phyloP scores from a whole-genome alignment of 2,797 vertebrate genomes.

The Microtus obscurus region DNA sequence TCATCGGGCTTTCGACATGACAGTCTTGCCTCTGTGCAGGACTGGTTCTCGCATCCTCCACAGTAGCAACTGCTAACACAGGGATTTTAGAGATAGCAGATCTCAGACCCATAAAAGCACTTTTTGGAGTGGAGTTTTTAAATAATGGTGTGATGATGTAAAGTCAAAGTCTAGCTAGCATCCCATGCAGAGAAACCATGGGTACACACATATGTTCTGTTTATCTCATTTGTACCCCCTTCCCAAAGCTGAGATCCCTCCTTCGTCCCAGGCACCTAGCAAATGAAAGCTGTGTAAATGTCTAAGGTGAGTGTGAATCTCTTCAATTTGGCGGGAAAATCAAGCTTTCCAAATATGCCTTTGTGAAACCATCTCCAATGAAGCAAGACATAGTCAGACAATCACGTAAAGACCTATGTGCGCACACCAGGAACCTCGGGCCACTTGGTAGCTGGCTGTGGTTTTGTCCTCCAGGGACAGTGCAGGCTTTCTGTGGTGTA shows the following conservation, averaged over 20 bases:
- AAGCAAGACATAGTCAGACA: conserved; percentile 53
- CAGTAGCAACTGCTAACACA: conserved; percentile 36
- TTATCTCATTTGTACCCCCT: conserved; percentile 38
- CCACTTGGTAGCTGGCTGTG: conserved; percentile 62
- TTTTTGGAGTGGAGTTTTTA: conserved; percentile 7
- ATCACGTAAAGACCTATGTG: conserved; percentile 44
- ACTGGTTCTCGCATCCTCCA: not conserved
- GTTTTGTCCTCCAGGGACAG: conserved; percentile 42
- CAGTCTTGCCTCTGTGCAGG: not conserved
- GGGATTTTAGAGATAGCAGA: conserved; percentile 34
- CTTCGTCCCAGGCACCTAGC: conserved; percentile 69
- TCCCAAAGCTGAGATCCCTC: conserved; percentile 39
- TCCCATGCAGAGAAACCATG: conserved; percentile 32
- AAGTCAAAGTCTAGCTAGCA: conserved; percentile 39
- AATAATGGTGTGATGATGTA: conserved; percentile 55
- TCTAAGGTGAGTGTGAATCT: conserved; percentile 71
- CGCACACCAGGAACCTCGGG: not conserved
- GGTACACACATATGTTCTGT: not conserved
- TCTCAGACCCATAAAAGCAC: not conserved
- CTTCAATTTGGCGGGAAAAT: conserved; percentile 66
- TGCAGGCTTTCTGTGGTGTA: not conserved
- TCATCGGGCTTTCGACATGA: not conserved
- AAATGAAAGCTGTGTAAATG: conserved; percentile 68
- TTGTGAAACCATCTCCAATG: conserved; percentile 51
- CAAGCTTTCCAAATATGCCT: conserved; percentile 75